Evolutionary conservation across 1,140 invertebrate genomes (phyloP).

Genomic region (Calliopsis andreniformis): DNA sequence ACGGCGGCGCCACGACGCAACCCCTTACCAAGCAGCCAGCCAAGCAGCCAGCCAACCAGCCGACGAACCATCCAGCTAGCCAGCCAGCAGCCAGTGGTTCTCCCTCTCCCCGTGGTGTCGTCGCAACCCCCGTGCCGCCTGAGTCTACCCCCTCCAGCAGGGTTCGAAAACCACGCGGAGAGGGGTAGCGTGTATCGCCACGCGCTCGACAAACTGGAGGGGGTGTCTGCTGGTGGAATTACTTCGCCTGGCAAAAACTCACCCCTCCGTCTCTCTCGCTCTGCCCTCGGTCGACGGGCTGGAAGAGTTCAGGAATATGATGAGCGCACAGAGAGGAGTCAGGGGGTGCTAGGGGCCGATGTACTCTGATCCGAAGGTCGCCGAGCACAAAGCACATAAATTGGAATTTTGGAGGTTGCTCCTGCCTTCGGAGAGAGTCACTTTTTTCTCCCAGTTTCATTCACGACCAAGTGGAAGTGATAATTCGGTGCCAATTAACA

Average conservation of each 20-base stretch:
- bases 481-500: neutral
- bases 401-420: conserved; percentile 54
- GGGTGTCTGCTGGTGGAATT: conserved; percentile 71
- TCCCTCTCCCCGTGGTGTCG: conserved; percentile 42
- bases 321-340: conserved; percentile 2
- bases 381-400: conserved; percentile 51
- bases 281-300: neutral
- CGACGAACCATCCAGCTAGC: conserved; percentile 57
- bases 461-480: neutral
- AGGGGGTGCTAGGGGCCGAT: conserved; percentile 44
- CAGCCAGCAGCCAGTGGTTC: conserved; percentile 51
- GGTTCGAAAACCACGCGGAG: conserved; percentile 41
- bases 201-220: conserved; percentile 64
- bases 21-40: conserved; percentile 58
- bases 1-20: conserved; percentile 65
- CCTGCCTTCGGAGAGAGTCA: neutral
- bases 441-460: neutral
- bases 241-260: conserved; percentile 66
- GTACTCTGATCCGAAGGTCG: conserved; percentile 57
- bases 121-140: conserved; percentile 43
- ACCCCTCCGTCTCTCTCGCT: conserved; percentile 23
- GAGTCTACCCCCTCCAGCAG: conserved; percentile 44
- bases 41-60: conserved; percentile 39
- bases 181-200: conserved; percentile 65
- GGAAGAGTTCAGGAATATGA: conserved; percentile 42